Percentiles rank a stretch among this genome's conserved stretches.
Conservation (phyloP, 2,888 invertebrate genomes). For the Ligdia adustata region DNA sequence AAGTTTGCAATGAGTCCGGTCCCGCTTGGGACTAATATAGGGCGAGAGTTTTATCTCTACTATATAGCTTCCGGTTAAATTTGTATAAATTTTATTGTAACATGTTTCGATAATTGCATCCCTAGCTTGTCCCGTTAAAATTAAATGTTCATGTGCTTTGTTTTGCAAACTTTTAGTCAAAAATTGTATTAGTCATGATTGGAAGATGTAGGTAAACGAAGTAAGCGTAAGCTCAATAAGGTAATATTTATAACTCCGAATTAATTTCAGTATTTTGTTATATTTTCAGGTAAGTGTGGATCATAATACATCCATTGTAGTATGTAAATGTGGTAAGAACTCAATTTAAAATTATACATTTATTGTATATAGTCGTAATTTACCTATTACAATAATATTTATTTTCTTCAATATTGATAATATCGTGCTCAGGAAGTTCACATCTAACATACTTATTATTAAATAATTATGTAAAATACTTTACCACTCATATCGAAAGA, state of each 20-base stretch:
- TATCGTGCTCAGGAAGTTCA: too few species aligned
- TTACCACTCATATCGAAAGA: too few species aligned
- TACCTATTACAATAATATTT: too few species aligned
- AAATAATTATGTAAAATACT: conserved; percentile 5
- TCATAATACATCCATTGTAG: neutral
- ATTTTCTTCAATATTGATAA: too few species aligned
- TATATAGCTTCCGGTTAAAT: conserved; percentile 63
- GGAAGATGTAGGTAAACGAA: neutral
- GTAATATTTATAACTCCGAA: too few species aligned
- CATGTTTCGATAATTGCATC: conserved; percentile 36
- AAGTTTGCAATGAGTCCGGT: conserved; percentile 72
- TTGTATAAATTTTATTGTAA: conserved; percentile 62
- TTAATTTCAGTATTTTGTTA: neutral
- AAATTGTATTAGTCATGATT: too few species aligned
- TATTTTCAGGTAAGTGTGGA: conserved; percentile 9
- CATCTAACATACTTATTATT: neutral
- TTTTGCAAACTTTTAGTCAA: neutral
- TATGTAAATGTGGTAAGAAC: conserved; percentile 1
- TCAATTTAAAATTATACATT: too few species aligned
- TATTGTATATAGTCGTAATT: too few species aligned
- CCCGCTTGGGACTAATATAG: conserved; percentile 69
- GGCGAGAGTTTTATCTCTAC: conserved; percentile 71
- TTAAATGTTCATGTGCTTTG: conserved; percentile 8
- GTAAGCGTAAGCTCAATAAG: too few species aligned
- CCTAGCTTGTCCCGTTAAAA: conserved; percentile 32